These are phyloP conservation scores for Phania funesta DNA, from an alignment of 2,888 invertebrate species.

Conservation along the genomic window DNA sequence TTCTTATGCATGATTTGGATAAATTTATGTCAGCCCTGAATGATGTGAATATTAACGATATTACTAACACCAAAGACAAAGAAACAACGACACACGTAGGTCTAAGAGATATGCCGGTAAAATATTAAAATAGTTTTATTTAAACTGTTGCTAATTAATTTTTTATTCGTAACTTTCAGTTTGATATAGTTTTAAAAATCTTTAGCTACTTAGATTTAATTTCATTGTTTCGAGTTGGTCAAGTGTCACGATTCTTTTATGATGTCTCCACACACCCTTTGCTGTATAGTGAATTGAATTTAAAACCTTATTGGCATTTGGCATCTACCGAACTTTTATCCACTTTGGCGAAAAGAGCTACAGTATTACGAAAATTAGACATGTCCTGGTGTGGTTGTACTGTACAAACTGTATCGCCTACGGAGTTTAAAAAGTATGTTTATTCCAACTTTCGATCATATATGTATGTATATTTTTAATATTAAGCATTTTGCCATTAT, in stretches of 20 bases:
- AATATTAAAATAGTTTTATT: constrained; percentile 9
- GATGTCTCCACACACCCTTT: constrained; percentile 87
- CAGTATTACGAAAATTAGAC: constrained; percentile 88
- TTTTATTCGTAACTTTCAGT: constrained; percentile 82
- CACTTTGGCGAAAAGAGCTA: constrained; percentile 83
- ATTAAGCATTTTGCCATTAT: neutral
- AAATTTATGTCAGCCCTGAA: constrained; percentile 74
- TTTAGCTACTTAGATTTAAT: constrained; percentile 90
- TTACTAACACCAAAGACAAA: constrained; percentile 9
- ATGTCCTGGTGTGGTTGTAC: constrained; percentile 93
- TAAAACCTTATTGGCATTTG: constrained; percentile 91
- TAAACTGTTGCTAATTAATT: neutral
- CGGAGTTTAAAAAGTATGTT: constrained; percentile 81
- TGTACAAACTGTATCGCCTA: constrained; percentile 81
- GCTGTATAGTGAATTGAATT: constrained; percentile 89
- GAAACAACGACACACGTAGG: constrained; percentile 58
- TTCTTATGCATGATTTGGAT: constrained; percentile 78
- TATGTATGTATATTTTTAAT: neutral
- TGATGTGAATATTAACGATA: constrained; percentile 50
- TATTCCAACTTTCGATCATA: neutral
- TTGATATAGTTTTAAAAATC: constrained; percentile 90
- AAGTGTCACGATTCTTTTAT: constrained; percentile 87
- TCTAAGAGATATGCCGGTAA: constrained; percentile 80
- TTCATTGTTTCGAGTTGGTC: constrained; percentile 88
- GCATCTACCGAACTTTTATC: constrained; percentile 84